These are phyloP conservation scores for Epinephelus coioides DNA, from an alignment of 2,797 vertebrate genomes.

Conservation along the genomic window DNA sequence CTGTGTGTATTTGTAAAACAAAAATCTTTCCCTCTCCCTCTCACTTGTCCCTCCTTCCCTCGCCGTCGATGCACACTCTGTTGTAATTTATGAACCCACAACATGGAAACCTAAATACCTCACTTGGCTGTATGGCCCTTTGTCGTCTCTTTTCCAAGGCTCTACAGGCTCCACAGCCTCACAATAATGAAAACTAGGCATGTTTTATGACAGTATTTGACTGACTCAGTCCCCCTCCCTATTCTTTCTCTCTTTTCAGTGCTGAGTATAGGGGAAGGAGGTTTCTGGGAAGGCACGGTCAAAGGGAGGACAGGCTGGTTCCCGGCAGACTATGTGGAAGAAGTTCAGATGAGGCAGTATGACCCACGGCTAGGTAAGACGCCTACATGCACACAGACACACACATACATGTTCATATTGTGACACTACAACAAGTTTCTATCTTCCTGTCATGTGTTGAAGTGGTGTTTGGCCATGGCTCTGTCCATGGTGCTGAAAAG, in stretches of 20 bases:
- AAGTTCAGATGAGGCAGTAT: constrained; percentile 97
- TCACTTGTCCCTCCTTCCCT: not conserved
- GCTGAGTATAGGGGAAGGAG: constrained; percentile 95
- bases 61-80: constrained; percentile 4
- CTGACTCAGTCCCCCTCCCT: constrained; percentile 16
- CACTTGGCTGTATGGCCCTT: constrained; percentile 24
- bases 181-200: constrained; percentile 7
- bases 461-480: not conserved
- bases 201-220: constrained; percentile 49
- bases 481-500: constrained; percentile 62
- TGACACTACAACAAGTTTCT: constrained; percentile 6
- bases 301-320: constrained; percentile 98
- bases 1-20: constrained; percentile 37
- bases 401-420: not conserved
- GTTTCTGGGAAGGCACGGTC: constrained; percentile 97
- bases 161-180: constrained; percentile 20
- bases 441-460: not conserved
- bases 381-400: constrained; percentile 4
- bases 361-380: constrained; percentile 93
- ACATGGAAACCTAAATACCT: constrained; percentile 39
- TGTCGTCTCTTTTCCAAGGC: constrained; percentile 48
- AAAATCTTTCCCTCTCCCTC: constrained; percentile 3
- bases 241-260: constrained; percentile 82
- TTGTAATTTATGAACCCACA: constrained; percentile 39
- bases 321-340: constrained; percentile 96